Evolutionary conservation across 2,888 invertebrate genomes (phyloP), one percentile per base, ranked within the genome.

Genomic region (Drosophila neutralis): DNA sequence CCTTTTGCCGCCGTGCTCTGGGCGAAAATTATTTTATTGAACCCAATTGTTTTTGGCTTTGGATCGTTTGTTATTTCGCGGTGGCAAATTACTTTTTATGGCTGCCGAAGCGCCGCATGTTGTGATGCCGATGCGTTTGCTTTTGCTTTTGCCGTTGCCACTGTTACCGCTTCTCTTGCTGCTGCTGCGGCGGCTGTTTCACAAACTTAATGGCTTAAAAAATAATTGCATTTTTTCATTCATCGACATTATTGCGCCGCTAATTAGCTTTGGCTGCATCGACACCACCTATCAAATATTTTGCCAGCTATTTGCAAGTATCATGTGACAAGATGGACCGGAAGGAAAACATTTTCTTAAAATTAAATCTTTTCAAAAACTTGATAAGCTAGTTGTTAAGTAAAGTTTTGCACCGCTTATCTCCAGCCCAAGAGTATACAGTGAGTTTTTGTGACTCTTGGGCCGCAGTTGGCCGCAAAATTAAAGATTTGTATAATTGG

Each of bases 141-240:
- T 15, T 42, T 54, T 67, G 40, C 27, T 61, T 10, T 38, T 27
- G 24, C 53, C 48, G 58, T 52, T 61, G 57, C 38, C 38, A 51
- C 45, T 62, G 64, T 21, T 45, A 54, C 35, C 40, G 24, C 45
- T 49, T 4, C 45, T 45, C 7, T 8, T 45, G 51, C 49, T 63
- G 66, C 49, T 68, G 65, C 63, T 78, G 86, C 45, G 73, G 77
- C 80, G 80, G 80, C 79, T 76, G 86, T 73, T 87, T 84, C 78
- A 76, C 77, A 84, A 82, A 91, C 80, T 91, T 91, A 91, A 91
- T 91, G 91, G 87, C 82, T 83, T 85, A 91, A 91, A 91, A 91
- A 85, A 83, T 81, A 91, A 90, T 90, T 87, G 78, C 80, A 78
- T 88, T 81, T 72, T 78, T 80, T 86, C 69, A 81, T 81, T 83